Evolutionary conservation across 2,113 vertebrate genomes (phyloP).

Genomic region (Tursiops truncatus): DNA sequence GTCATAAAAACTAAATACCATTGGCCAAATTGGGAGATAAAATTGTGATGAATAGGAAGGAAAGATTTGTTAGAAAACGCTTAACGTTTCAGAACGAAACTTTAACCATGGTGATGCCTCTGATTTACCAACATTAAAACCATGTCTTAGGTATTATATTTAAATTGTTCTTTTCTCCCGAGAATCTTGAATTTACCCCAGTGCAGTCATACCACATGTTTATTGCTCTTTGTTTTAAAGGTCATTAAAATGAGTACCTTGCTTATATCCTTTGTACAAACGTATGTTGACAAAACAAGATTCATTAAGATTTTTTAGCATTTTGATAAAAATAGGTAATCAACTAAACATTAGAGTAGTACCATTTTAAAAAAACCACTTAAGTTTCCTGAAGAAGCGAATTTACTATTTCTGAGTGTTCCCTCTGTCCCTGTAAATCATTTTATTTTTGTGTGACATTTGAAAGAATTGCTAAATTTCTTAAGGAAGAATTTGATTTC

Average conservation of each 20-base stretch:
- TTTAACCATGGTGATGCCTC: background rate
- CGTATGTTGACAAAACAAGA: background rate
- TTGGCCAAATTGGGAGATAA: background rate
- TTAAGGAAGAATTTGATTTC: background rate
- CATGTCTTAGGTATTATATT: background rate
- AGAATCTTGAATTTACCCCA: background rate
- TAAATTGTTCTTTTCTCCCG: background rate
- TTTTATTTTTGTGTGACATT: background rate
- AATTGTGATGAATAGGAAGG: background rate
- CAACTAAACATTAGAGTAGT: background rate
- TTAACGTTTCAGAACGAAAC: background rate
- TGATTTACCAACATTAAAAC: background rate
- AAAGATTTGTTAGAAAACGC: background rate
- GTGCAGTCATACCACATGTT: background rate
- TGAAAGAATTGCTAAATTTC: background rate
- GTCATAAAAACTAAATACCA: background rate
- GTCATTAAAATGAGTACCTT: background rate
- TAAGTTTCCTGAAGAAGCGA: background rate
- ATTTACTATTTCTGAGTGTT: background rate
- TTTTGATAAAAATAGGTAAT: background rate
- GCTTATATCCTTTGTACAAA: background rate
- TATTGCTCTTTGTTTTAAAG: background rate
- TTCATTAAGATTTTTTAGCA: background rate
- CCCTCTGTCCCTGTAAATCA: background rate
- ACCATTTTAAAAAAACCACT: background rate